Evolutionary conservation across 2,113 vertebrate genomes (phyloP).

Genomic region (Macquaria australasica): DNA sequence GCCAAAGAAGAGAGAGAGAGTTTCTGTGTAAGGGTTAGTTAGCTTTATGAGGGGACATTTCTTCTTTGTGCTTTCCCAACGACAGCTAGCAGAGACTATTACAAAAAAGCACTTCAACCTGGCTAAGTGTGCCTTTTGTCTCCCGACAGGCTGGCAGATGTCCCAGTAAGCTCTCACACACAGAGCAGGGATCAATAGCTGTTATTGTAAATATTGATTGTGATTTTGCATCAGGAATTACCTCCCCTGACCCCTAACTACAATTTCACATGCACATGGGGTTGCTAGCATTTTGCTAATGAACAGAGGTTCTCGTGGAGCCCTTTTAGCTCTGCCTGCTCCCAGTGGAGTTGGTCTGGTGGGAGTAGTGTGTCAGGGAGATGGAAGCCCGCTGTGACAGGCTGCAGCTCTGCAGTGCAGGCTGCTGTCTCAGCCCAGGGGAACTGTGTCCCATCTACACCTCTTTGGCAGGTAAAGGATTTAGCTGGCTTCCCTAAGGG

Average conservation of each 20-base stretch:
- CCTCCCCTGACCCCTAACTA: conserved; percentile 58
- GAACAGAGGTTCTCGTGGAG: conserved; percentile 17
- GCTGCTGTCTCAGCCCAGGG: conserved; percentile 53
- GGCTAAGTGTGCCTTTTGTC: conserved; percentile 36
- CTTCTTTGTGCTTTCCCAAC: neutral
- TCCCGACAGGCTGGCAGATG: conserved; percentile 61
- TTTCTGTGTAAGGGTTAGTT: conserved; percentile 22
- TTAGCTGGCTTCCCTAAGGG: conserved; percentile 48
- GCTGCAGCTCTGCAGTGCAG: conserved; percentile 44
- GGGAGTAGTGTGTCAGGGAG: conserved; percentile 54
- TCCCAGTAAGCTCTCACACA: conserved; percentile 52
- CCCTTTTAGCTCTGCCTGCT: conserved; percentile 45
- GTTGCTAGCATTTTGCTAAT: conserved; percentile 66
- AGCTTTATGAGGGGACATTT: neutral
- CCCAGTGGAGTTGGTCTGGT: conserved; percentile 44
- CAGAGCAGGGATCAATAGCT: conserved; percentile 49
- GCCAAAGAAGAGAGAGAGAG: conserved; percentile 21
- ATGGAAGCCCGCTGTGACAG: conserved; percentile 59
- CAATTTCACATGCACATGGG: conserved; percentile 46
- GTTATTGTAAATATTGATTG: conserved; percentile 70
- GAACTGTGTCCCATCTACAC: conserved; percentile 67
- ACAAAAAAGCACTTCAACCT: conserved; percentile 15
- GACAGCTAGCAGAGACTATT: neutral
- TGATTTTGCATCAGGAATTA: conserved; percentile 50
- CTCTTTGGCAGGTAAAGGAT: conserved; percentile 71